These are phyloP conservation scores for Eulithis testata DNA, from an alignment of 2,888 invertebrate genomes.

Conservation along the genomic window DNA sequence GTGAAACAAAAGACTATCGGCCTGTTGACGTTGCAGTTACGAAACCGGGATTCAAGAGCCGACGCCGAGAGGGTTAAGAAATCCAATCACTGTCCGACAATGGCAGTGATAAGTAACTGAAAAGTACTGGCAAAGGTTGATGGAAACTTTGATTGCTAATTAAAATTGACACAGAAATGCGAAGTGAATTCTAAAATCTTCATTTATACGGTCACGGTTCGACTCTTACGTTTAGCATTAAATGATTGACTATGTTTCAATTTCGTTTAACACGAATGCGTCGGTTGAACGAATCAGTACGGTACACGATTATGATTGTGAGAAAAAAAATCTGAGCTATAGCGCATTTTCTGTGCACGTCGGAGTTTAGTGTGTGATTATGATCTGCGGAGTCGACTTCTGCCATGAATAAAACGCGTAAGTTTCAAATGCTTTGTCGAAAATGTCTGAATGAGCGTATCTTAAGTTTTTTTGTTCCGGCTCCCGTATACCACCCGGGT, in stretches of 20 bases:
- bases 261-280: slow-evolving; percentile 81
- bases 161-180: slow-evolving; percentile 83
- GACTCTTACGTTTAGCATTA: slow-evolving; percentile 80
- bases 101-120: slow-evolving; percentile 66
- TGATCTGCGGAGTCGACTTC: slow-evolving; percentile 66
- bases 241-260: slow-evolving; percentile 84
- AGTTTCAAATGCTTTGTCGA: slow-evolving; percentile 50
- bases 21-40: slow-evolving; percentile 50
- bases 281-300: slow-evolving; percentile 81
- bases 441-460: slow-evolving; percentile 30
- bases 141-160: slow-evolving; percentile 82
- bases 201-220: slow-evolving; percentile 82
- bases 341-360: slow-evolving; percentile 65
- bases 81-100: slow-evolving; percentile 73
- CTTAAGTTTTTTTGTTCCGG: slow-evolving; percentile 25
- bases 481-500: slow-evolving; percentile 70
- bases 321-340: slow-evolving; percentile 75
- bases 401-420: slow-evolving; percentile 80
- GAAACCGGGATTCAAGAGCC: slow-evolving; percentile 66
- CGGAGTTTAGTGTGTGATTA: slow-evolving; percentile 74
- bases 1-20: slow-evolving; percentile 50
- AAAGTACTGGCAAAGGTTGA: slow-evolving; percentile 70
- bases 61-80: slow-evolving; percentile 68
- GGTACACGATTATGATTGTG: slow-evolving; percentile 82
- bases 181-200: slow-evolving; percentile 79